Conservation (phyloP, 2,888 invertebrate genomes). For the Microctonus brassicae region DNA sequence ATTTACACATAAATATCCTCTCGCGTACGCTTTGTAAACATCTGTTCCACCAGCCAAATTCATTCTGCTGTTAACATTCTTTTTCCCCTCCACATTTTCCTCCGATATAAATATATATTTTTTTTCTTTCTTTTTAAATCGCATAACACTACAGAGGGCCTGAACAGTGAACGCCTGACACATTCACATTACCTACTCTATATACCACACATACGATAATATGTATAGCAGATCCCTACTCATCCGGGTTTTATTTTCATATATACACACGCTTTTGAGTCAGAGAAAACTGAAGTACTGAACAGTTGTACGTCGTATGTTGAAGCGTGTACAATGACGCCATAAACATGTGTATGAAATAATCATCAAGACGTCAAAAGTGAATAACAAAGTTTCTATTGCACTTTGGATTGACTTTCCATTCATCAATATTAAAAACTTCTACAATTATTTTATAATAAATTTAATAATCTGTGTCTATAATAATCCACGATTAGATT, state of each 20-base stretch:
- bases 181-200: too few species aligned
- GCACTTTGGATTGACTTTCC: neutral
- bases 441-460: neutral
- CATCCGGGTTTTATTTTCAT: neutral
- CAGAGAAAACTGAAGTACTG: too few species aligned
- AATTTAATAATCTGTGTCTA: neutral
- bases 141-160: neutral
- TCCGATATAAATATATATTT: neutral
- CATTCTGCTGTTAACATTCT: neutral
- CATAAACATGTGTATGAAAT: neutral
- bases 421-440: neutral
- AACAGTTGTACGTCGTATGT: neutral
- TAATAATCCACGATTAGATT: too few species aligned
- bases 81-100: neutral
- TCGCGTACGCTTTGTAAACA: neutral
- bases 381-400: neutral
- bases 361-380: constrained; percentile 3
- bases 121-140: neutral
- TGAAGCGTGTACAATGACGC: neutral
- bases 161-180: neutral
- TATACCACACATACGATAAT: too few species aligned
- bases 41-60: neutral
- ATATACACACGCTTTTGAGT: neutral
- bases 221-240: too few species aligned
- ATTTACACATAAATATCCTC: neutral